Percentiles rank a stretch among this genome's conserved stretches.
Evolutionary conservation across 2,888 invertebrate species (phyloP).

Genomic region (Ptilodon capucinus): DNA sequence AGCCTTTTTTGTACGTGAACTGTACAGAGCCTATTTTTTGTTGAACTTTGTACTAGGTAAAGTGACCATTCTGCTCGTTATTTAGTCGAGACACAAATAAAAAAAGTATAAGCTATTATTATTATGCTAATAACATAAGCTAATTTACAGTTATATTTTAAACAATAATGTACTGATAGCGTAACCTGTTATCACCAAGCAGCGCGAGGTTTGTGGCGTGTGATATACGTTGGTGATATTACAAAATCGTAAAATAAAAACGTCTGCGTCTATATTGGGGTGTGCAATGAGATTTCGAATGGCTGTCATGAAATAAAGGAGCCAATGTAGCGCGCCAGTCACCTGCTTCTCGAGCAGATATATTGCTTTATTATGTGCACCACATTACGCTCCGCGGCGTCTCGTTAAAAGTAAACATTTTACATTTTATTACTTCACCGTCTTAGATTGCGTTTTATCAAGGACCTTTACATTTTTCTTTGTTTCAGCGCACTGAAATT

Average conservation of each 20-base stretch:
- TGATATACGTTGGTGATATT: conserved; percentile 45
- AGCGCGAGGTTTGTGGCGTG: conserved; percentile 18
- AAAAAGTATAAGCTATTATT: not conserved
- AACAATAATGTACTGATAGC: conserved; percentile 8
- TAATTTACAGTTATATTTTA: not conserved
- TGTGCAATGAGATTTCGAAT: conserved; percentile 57
- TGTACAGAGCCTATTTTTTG: conserved; percentile 11
- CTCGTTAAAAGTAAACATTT: conserved; percentile 54
- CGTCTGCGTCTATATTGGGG: conserved; percentile 45
- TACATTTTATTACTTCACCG: conserved; percentile 33
- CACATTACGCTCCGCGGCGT: conserved; percentile 38
- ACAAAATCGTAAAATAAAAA: conserved; percentile 64
- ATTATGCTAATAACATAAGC: not conserved
- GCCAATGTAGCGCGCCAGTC: conserved; percentile 47
- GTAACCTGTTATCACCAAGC: conserved; percentile 18
- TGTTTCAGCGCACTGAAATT: conserved; percentile 47
- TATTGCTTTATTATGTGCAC: conserved; percentile 50
- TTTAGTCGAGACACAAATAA: not conserved
- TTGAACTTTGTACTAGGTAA: conserved; percentile 1
- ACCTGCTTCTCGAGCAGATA: conserved; percentile 50
- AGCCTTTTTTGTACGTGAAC: conserved; percentile 27
- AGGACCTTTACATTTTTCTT: conserved; percentile 47
- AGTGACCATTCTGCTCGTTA: too few species aligned
- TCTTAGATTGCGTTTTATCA: conserved; percentile 48
- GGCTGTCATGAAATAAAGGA: conserved; percentile 56